Evolutionary conservation across 35 echinoderm and acorn worm genomes (phyloP), one percentile per base, ranked within the genome.

Genomic region (Stichopus chloronotus): DNA sequence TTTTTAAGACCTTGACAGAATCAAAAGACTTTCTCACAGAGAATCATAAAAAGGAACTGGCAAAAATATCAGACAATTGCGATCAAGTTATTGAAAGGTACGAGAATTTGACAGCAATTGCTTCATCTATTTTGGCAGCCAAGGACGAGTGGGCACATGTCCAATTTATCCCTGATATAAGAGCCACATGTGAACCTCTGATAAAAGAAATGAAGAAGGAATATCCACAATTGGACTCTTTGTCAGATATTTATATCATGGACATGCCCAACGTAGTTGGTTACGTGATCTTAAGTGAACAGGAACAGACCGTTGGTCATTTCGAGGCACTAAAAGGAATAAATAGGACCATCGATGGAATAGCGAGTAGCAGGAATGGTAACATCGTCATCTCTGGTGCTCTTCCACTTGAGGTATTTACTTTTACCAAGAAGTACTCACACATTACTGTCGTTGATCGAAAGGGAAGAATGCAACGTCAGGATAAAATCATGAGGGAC

Each of bases 351-450:
- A 14, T 89, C 5, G 7, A 59, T 23, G 65, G 23, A 19, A 63
- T 52, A 1, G 52, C 87, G 5, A 55, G 59, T 9, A 71, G 21
- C 22, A 60, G 87, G 6, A 10, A 89, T 89, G 87, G 65, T 6
- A 43, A 74, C 52, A 54, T 89, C 60, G 87, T 89, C 23, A 54
- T 30, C 57, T 43, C 87, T 63, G 87, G 87, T 5, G 17, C 7
- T 14, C 5, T 9, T 6, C 24, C 16, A 71, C n/a, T n/a, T n/a
- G n/a, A 10, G 11, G 4, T 19, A 43, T 0, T 3, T 43, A 43
- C 30, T 43, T 43, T 43, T 43, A n/a, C n/a, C n/a, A n/a, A n/a
- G n/a, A 43, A 43, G 0, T 43, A n/a, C 43, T 57, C 87, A 68
- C 61, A 63, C n/a, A 71, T 89, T 21, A 65, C 9, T 89, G 87